These are phyloP conservation scores for Microcebus griseorufus DNA, from an alignment of 2,113 vertebrate species.

Conservation along the genomic window DNA sequence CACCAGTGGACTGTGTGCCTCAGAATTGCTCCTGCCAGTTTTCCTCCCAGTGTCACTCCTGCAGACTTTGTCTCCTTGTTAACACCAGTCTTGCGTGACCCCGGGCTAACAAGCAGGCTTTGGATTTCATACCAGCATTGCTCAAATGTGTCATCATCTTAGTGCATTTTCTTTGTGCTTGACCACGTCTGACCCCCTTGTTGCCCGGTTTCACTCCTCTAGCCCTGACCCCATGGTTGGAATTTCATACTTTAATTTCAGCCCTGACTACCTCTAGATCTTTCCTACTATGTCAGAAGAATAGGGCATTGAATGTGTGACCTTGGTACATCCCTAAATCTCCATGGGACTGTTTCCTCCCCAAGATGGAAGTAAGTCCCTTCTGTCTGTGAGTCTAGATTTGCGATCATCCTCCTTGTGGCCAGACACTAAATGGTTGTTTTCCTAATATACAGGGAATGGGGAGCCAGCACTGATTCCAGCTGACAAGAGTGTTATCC, in stretches of 20 bases:
- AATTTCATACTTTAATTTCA: not conserved
- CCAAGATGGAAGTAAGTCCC: too few relatives aligned
- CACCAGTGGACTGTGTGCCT: not conserved
- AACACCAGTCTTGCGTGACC: not conserved
- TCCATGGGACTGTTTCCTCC: not conserved
- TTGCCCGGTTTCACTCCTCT: not conserved
- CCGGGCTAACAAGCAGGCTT: not conserved
- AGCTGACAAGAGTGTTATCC: not conserved
- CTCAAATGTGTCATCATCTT: not conserved
- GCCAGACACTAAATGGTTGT: not conserved
- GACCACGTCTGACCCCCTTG: not conserved
- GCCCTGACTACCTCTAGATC: not conserved
- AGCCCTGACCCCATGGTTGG: not conserved
- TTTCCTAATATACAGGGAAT: accelerated
- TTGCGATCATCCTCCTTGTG: not conserved
- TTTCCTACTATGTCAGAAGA: not conserved
- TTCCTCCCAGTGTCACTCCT: not conserved
- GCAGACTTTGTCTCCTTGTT: not conserved
- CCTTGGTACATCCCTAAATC: not conserved
- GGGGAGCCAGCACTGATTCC: not conserved
- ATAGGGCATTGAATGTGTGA: not conserved
- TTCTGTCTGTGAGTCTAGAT: not conserved
- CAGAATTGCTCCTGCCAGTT: not conserved
- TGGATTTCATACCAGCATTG: not conserved
- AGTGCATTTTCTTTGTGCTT: not conserved